phyloP scores from a whole-genome alignment of 2,888 invertebrate species.

The Tridacna crocea region DNA sequence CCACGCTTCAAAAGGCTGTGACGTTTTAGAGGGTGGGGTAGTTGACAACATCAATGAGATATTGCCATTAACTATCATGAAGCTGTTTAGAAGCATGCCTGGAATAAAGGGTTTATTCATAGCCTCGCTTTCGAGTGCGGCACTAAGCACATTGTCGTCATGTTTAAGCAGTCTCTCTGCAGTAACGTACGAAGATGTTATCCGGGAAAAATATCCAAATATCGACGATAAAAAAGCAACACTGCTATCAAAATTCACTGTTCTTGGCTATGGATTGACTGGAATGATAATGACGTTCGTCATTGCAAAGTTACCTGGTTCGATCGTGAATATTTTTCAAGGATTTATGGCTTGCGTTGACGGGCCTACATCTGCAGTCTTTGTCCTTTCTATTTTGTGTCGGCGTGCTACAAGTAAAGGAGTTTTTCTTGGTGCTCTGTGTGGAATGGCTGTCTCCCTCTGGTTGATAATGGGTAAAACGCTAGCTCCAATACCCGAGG shows the following conservation, averaged over 20 bases:
- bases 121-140: conserved; percentile 49
- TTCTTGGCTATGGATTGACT: conserved; percentile 25
- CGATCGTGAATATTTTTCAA: conserved; percentile 29
- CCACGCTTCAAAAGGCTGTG: conserved; percentile 39
- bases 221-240: conserved; percentile 23
- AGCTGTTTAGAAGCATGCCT: conserved; percentile 40
- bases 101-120: conserved; percentile 53
- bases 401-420: conserved; percentile 40
- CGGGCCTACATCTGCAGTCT: conserved; percentile 40
- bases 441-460: not conserved
- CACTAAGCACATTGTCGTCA: conserved; percentile 53
- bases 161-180: conserved; percentile 46
- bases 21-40: conserved; percentile 29
- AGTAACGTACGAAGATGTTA: conserved; percentile 37
- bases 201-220: conserved; percentile 24
- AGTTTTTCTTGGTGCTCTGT: conserved; percentile 9
- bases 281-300: conserved; percentile 34
- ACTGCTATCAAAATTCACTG: conserved; percentile 22
- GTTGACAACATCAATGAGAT: conserved; percentile 44
- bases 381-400: conserved; percentile 34
- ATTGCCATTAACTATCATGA: conserved; percentile 33
- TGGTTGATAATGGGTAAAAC: conserved; percentile 26
- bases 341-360: conserved; percentile 35
- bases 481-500: not conserved
- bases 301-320: conserved; percentile 30